Percentiles rank a stretch among this genome's conserved stretches.
Evolutionary conservation across 2,797 vertebrate genomes (phyloP).

Genomic region (Sardinella longiceps): DNA sequence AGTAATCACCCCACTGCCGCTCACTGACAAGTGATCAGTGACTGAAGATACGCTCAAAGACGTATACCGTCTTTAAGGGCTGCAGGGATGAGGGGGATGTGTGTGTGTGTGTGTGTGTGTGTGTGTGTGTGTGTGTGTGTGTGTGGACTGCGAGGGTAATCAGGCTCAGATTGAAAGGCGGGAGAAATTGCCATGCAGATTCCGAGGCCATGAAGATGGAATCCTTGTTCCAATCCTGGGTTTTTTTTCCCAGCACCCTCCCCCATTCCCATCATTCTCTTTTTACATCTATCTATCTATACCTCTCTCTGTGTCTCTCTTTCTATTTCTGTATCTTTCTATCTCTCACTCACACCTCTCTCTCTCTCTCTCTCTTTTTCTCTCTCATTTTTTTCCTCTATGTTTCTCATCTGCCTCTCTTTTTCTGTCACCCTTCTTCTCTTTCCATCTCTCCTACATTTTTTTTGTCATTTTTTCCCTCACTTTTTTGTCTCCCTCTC

Average conservation of each 20-base stretch:
- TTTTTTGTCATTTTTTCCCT: neutral
- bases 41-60: constrained; percentile 69
- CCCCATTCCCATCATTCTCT: neutral
- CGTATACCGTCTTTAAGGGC: constrained; percentile 71
- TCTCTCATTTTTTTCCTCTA: constrained; percentile 49
- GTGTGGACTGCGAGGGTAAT: constrained; percentile 63
- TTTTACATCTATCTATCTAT: neutral
- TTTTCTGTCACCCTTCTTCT: constrained; percentile 35
- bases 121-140: constrained; percentile 36
- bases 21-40: constrained; percentile 72
- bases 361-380: constrained; percentile 49
- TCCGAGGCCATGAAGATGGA: constrained; percentile 72
- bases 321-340: constrained; percentile 43
- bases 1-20: constrained; percentile 71
- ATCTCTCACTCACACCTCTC: constrained; percentile 48
- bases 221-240: constrained; percentile 1
- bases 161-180: constrained; percentile 70
- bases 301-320: constrained; percentile 2
- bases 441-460: constrained; percentile 1
- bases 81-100: constrained; percentile 36
- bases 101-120: constrained; percentile 26
- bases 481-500: neutral
- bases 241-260: neutral
- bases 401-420: constrained; percentile 36
- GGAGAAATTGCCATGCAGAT: constrained; percentile 79